phyloP scores from a whole-genome alignment of 2,888 invertebrate genomes.

The Gisinianus flammeolus region DNA sequence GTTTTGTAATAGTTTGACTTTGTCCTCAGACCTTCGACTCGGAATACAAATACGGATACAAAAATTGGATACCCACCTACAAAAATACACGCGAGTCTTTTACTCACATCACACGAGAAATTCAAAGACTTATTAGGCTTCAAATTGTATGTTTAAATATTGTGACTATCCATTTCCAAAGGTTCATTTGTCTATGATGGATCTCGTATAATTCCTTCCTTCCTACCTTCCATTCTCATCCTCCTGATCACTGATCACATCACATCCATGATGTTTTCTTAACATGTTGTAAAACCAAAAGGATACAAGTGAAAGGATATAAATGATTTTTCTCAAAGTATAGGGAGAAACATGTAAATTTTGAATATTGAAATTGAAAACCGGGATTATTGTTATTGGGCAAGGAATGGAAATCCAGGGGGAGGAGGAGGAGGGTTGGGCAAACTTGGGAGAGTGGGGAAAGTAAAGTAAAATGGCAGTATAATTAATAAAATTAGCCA shows the following conservation, averaged over 20 bases:
- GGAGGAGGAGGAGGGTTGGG: not conserved
- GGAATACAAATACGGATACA: no score
- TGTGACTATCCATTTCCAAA: not conserved
- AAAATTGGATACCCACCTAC: no score
- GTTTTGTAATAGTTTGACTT: not conserved
- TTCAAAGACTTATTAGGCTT: not conserved
- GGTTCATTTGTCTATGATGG: not conserved
- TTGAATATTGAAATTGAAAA: not conserved
- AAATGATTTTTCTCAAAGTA: not conserved
- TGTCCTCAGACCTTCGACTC: no score
- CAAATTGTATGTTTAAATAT: not conserved
- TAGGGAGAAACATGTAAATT: not conserved
- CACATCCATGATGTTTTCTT: not conserved
- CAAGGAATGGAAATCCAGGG: not conserved
- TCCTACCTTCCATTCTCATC: no score
- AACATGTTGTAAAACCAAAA: not conserved
- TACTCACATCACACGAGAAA: not conserved
- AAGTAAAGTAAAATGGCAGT: not conserved
- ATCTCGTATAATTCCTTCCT: not conserved
- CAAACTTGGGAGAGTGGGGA: not conserved
- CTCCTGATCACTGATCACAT: no score
- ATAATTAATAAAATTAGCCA: slow-evolving; percentile 31
- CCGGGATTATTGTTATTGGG: not conserved
- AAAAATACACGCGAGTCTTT: no score
- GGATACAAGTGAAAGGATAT: not conserved